phyloP scores from a whole-genome alignment of 2,113 vertebrate species.

The Dicrurus megarhynchus region DNA sequence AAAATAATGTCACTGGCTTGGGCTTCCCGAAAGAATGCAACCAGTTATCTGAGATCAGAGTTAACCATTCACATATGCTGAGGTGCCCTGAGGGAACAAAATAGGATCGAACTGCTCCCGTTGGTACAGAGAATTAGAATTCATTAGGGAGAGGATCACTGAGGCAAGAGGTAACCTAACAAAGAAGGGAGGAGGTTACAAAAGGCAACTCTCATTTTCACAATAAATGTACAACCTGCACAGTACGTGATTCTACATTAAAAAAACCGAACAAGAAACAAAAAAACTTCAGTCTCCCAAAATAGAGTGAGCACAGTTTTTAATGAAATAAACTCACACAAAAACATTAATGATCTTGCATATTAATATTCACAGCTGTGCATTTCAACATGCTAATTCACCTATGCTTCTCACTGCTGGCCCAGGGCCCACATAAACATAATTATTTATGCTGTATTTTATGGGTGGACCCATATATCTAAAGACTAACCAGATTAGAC shows the following conservation, averaged over 20 bases:
- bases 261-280: background rate
- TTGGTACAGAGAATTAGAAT: conserved; percentile 15
- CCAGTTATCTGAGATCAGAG: conserved; percentile 51
- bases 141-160: background rate
- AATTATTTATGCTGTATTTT: background rate
- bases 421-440: background rate
- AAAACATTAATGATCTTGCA: background rate
- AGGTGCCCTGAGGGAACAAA: conserved; percentile 39
- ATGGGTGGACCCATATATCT: background rate
- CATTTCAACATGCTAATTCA: background rate
- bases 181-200: background rate
- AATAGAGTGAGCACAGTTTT: background rate
- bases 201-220: background rate
- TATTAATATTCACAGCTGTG: background rate
- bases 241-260: background rate
- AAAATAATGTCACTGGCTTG: conserved; percentile 28
- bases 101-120: background rate
- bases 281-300: background rate
- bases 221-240: background rate
- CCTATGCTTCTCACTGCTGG: background rate
- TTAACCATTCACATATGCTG: conserved; percentile 62
- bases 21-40: conserved; percentile 33
- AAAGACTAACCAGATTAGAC: background rate
- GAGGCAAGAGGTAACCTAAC: background rate
- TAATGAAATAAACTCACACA: background rate